Evolutionary conservation across 2,113 vertebrate species (phyloP), one percentile per base, ranked within the genome.

Genomic region (Cyanoderma ruficeps): DNA sequence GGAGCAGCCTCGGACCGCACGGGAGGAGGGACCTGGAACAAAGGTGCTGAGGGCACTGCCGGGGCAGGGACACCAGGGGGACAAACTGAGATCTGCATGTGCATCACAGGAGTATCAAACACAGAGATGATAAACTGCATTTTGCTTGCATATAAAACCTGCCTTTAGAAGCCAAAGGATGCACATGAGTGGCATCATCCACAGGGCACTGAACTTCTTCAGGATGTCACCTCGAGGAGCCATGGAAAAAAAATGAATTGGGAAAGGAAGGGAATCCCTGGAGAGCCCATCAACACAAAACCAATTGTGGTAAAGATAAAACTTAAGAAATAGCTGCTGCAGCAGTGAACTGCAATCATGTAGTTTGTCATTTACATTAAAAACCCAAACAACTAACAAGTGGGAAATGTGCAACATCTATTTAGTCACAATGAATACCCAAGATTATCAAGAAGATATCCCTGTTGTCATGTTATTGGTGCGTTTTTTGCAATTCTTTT

Each of bases 341-440:
- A 56, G 93, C 67, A 52, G 30, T 20, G 49, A 87, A 90, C 81
- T 16, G 46, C 85, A 80, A 81, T 56, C 71, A 41, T 0, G 9
- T 31, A 50, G 64, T 65, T 77, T 81, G 65, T 46, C 70, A 86
- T 95, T 96, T 90, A 72, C 69, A 92, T 96, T 83, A 95, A 94
- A 97, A 90, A 41, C 86, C 82, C 85, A 60, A 93, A 90, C 27
- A 35, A 75, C 11, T 49, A 52, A 23, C 49, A 10, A 96, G 59
- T 52, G 65, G 90, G 22, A 90, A 97, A 96, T 90, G 93, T 65
- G 72, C 22, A 65, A 89, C 93, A 95, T 78, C 95, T 94, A 86
- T 75, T 97, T 93, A 97, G 91, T 76, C 87, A 83, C 94, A 96
- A 88, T 39, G 71, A 93, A 94, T 88, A 84, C 87, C 74, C 91